Conservation (phyloP, 1,140 invertebrate genomes). For the Glossosoma conforme region DNA sequence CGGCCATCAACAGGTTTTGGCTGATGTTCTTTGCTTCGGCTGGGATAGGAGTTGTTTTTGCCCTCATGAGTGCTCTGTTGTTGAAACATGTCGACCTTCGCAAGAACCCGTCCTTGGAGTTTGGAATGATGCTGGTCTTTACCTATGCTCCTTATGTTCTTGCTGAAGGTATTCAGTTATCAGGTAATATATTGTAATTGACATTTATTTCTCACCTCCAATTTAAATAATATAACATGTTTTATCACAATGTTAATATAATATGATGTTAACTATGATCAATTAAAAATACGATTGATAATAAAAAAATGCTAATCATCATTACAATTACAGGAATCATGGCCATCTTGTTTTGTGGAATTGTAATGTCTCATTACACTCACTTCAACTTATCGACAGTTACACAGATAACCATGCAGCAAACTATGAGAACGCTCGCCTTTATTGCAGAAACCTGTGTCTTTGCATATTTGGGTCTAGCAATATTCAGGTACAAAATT, state of each 20-base stretch:
- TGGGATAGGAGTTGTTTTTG: conserved; percentile 93
- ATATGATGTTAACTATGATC: conserved; percentile 1
- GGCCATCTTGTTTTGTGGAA: conserved; percentile 98
- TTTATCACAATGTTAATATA: no score
- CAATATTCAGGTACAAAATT: conserved; percentile 70
- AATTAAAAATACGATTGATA: no score
- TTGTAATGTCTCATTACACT: conserved; percentile 99
- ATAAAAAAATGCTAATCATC: conserved; percentile 1
- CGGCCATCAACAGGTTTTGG: conserved; percentile 88
- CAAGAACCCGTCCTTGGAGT: conserved; percentile 96
- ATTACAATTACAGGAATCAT: conserved; percentile 79
- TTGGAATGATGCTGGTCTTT: conserved; percentile 97
- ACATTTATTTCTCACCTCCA: no score
- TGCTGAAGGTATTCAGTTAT: conserved; percentile 94
- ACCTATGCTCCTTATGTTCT: conserved; percentile 97
- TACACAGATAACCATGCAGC: conserved; percentile 98
- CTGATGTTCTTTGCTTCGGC: conserved; percentile 98
- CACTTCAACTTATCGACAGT: conserved; percentile 98
- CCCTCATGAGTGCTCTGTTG: conserved; percentile 87
- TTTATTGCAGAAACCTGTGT: conserved; percentile 99
- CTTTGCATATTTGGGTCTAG: conserved; percentile 97
- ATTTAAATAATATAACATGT: no score
- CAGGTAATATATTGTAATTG: no score
- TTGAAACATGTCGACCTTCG: conserved; percentile 95
- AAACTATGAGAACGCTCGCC: conserved; percentile 94